Conservation (phyloP, 2,888 invertebrate species). For the Phengaris alcon region DNA sequence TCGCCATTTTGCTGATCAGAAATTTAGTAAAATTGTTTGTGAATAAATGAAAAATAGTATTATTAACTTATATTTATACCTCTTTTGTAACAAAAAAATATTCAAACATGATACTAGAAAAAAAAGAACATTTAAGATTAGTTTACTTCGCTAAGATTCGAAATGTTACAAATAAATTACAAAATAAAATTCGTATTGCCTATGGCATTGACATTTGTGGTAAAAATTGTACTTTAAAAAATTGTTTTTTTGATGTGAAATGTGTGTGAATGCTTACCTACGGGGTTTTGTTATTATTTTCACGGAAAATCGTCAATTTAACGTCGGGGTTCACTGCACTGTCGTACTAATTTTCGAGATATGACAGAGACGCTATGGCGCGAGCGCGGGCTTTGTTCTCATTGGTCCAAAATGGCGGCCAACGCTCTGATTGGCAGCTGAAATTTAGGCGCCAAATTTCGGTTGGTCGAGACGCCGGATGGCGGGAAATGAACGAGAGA, state of each 20-base stretch:
- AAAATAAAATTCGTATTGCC: slow-evolving; percentile 44
- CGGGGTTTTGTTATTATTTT: slow-evolving; percentile 57
- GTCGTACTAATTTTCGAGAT: slow-evolving; percentile 78
- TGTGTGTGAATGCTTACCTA: slow-evolving; percentile 57
- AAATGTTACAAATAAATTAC: slow-evolving; percentile 51
- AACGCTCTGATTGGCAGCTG: slow-evolving; percentile 59
- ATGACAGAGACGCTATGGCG: slow-evolving; percentile 76
- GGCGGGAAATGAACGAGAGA: slow-evolving; percentile 71
- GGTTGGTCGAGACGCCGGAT: slow-evolving; percentile 75
- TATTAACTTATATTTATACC: neutral
- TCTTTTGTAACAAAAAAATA: neutral
- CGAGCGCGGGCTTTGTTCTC: slow-evolving; percentile 71
- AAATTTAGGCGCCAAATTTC: slow-evolving; percentile 76
- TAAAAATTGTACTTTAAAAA: slow-evolving; percentile 26
- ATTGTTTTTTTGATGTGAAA: slow-evolving; percentile 37
- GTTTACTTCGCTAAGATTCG: slow-evolving; percentile 22
- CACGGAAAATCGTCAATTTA: slow-evolving; percentile 72
- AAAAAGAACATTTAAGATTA: neutral
- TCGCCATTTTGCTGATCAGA: slow-evolving; percentile 75
- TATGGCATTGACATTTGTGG: neutral
- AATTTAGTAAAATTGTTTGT: slow-evolving; percentile 55
- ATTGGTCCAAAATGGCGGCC: slow-evolving; percentile 77
- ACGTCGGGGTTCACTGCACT: slow-evolving; percentile 77
- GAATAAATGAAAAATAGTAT: slow-evolving; percentile 18
- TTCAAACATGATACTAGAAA: neutral